Percentiles rank a stretch among this genome's conserved stretches.
Evolutionary conservation across 1,140 invertebrate genomes (phyloP).

Genomic region (Bombyx mandarina): DNA sequence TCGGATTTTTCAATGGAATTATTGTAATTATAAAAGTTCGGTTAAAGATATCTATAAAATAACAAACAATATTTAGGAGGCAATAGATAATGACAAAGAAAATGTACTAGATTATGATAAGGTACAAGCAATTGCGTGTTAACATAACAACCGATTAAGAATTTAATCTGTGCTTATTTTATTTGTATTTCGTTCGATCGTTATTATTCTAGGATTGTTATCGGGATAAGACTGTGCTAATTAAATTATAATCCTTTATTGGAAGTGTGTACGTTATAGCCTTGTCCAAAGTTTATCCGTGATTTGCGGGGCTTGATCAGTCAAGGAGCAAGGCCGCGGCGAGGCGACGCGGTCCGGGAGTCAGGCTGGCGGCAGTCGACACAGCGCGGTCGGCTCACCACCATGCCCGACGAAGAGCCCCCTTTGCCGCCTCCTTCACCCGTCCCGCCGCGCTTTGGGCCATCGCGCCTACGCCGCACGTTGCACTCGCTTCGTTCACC

Average conservation of each 20-base stretch:
- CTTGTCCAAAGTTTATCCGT: constrained; percentile 33
- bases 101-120: no score
- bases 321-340: constrained; percentile 38
- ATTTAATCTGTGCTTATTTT: no score
- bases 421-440: constrained; percentile 25
- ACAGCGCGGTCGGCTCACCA: constrained; percentile 36
- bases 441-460: constrained; percentile 17
- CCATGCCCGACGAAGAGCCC: constrained; percentile 42
- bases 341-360: constrained; percentile 11
- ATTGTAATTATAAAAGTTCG: no score
- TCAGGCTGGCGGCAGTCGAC: constrained; percentile 35
- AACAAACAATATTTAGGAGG: no score
- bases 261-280: constrained; percentile 9
- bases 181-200: no score
- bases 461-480: constrained; percentile 53
- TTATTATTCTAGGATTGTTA: no score
- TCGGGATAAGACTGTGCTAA: not conserved
- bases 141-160: no score
- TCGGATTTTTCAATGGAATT: no score
- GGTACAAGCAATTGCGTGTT: no score
- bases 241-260: constrained; percentile 6
- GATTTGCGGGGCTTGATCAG: constrained; percentile 35
- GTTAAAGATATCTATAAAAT: no score
- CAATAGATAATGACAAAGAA: no score
- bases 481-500: constrained; percentile 56